Conservation (phyloP, 2,113 vertebrate species). For the Eleginops maclovinus region DNA sequence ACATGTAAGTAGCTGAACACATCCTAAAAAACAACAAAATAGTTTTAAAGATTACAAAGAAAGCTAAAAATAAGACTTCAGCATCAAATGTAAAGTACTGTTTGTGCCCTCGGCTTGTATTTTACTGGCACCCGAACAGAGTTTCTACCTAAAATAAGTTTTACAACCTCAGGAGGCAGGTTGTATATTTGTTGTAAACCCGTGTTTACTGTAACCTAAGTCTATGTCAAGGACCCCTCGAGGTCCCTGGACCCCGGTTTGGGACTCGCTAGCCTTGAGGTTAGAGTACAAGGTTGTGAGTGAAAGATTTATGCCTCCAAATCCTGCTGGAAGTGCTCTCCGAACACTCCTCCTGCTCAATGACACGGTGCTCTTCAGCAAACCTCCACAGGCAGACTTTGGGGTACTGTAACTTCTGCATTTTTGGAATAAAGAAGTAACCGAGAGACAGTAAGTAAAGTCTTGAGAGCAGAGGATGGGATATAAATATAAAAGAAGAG, state of each 20-base stretch:
- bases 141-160: background rate
- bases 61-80: too few relatives aligned
- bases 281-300: conserved; percentile 12
- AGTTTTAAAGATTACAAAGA: too few relatives aligned
- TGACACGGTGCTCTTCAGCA: background rate
- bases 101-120: background rate
- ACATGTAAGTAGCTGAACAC: too few relatives aligned
- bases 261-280: conserved; percentile 4
- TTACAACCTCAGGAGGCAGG: background rate
- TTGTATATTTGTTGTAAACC: background rate
- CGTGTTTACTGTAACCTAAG: background rate
- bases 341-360: background rate
- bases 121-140: background rate
- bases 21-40: too few relatives aligned
- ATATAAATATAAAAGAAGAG: too few relatives aligned
- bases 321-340: background rate
- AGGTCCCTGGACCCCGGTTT: background rate
- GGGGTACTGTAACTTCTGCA: background rate
- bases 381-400: background rate
- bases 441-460: background rate
- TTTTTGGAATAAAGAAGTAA: background rate
- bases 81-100: too few relatives aligned
- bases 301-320: background rate
- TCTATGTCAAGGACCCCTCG: background rate
- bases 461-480: too few relatives aligned